These are phyloP conservation scores for Drosophila azteca DNA, from an alignment of 1,140 invertebrate genomes.

Conservation along the genomic window DNA sequence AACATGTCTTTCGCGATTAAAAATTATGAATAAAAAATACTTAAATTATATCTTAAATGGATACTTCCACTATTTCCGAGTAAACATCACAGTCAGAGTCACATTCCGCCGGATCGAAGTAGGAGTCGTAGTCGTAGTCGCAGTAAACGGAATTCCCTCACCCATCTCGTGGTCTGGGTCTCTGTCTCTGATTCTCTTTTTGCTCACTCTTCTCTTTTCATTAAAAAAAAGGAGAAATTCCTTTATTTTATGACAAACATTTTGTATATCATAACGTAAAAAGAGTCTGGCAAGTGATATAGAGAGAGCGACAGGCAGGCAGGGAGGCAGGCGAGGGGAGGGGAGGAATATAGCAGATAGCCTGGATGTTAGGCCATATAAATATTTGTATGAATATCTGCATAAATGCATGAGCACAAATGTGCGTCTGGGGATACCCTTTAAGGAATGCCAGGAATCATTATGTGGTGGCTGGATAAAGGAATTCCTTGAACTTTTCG, in stretches of 20 bases:
- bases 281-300: constrained; percentile 45
- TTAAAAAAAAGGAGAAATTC: background rate
- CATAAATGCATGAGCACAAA: constrained; percentile 6
- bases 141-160: constrained; percentile 3
- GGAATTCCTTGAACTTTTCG: background rate
- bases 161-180: background rate
- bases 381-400: constrained; percentile 11
- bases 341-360: background rate
- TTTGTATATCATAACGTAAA: constrained; percentile 21
- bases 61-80: no score
- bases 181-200: background rate
- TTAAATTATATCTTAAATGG: no score
- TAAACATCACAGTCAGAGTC: no score
- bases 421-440: background rate
- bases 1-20: no score
- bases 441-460: background rate
- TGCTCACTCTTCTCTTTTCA: background rate
- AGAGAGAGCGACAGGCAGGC: constrained; percentile 8
- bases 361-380: constrained; percentile 19
- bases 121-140: no score
- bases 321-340: background rate
- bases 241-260: constrained; percentile 27
- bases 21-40: no score
- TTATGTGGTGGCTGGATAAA: background rate
- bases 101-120: background rate